Evolutionary conservation across 2,888 invertebrate genomes (phyloP).

Genomic region (Diploptera punctata): DNA sequence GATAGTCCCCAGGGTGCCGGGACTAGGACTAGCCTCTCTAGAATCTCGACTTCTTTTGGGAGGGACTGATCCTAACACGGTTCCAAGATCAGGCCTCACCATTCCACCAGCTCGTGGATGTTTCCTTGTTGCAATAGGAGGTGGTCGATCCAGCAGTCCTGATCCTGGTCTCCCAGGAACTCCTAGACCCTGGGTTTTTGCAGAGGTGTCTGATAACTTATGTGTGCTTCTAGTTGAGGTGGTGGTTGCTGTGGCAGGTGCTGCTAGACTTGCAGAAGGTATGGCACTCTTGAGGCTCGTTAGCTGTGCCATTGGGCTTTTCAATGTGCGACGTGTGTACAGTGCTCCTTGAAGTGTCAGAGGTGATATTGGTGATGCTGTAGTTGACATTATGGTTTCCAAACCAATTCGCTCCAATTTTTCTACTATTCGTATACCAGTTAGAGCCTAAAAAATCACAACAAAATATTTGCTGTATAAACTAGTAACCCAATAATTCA

Average conservation of each 20-base stretch:
- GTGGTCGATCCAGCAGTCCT: constrained; percentile 58
- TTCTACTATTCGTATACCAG: constrained; percentile 65
- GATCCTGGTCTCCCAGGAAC: constrained; percentile 58
- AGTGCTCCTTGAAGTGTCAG: constrained; percentile 67
- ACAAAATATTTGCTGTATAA: background rate
- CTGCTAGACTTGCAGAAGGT: background rate
- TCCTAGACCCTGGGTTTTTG: constrained; percentile 54
- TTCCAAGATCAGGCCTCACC: constrained; percentile 51
- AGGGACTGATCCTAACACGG: constrained; percentile 49
- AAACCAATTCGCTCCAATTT: constrained; percentile 73
- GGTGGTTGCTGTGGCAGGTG: constrained; percentile 46
- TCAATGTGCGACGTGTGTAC: constrained; percentile 66
- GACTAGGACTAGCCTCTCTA: constrained; percentile 1
- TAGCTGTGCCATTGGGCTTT: constrained; percentile 81
- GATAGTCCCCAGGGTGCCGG: constrained; percentile 68
- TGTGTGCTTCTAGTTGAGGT: background rate
- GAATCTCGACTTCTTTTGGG: constrained; percentile 15
- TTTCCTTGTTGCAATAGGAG: constrained; percentile 10
- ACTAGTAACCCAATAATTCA: background rate
- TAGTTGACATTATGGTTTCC: constrained; percentile 69
- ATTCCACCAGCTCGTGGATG: constrained; percentile 25
- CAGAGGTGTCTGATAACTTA: background rate
- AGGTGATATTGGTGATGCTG: constrained; percentile 63
- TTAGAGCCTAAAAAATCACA: constrained; percentile 54
- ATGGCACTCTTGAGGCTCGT: constrained; percentile 69